A percentile compares a stretch with the other conserved stretches of the same genome.
These are phyloP conservation scores for Caenorhabditis brenneri DNA, from an alignment of 1,140 invertebrate genomes.

Conservation along the genomic window DNA sequence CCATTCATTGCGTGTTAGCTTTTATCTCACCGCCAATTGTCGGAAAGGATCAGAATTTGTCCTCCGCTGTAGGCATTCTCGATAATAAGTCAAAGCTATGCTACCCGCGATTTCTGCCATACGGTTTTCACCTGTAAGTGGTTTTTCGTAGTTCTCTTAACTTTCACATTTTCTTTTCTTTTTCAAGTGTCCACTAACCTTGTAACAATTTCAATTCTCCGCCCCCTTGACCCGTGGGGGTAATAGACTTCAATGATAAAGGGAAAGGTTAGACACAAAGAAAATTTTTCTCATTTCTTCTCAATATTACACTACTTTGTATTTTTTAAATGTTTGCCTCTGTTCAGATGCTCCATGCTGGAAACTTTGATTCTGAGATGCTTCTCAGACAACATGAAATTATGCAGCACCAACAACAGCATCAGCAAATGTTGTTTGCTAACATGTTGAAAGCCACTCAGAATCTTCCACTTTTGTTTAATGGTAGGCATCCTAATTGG, in stretches of 20 bases:
- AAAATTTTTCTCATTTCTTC: slow-evolving; percentile 7
- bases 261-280: background rate
- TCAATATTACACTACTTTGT: background rate
- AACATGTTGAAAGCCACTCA: slow-evolving; percentile 6
- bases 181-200: slow-evolving; percentile 2
- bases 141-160: background rate
- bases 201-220: slow-evolving; percentile 17
- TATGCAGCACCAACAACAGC: slow-evolving; percentile 42
- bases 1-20: background rate
- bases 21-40: background rate
- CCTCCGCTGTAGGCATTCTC: background rate
- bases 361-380: slow-evolving; percentile 43
- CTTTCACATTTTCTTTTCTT: background rate
- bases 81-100: background rate
- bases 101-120: background rate
- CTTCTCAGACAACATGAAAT: slow-evolving; percentile 35
- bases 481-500: background rate
- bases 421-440: slow-evolving; percentile 29
- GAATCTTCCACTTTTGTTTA: slow-evolving; percentile 20
- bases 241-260: background rate
- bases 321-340: background rate
- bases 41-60: background rate
- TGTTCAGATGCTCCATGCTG: slow-evolving; percentile 43
- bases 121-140: background rate
- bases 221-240: background rate